Conservation (phyloP, 2,113 vertebrate species). For the Corythoichthys intestinalis region DNA sequence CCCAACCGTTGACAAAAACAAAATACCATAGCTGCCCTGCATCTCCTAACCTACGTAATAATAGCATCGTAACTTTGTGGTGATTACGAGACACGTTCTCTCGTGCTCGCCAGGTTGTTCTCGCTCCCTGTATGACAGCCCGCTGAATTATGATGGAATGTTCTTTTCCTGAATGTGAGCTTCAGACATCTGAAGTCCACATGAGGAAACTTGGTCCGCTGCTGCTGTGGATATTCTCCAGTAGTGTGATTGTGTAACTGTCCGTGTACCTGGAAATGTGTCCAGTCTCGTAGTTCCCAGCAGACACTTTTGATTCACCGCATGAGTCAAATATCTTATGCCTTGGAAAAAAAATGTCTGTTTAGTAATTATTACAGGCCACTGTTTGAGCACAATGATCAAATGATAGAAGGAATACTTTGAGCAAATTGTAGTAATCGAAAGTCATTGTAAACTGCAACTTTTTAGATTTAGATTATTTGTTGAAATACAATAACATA, state of each 20-base stretch:
- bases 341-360: slow-evolving; percentile 6
- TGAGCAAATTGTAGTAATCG: slow-evolving; percentile 9
- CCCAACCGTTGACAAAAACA: not conserved
- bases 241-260: slow-evolving; percentile 14
- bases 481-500: not conserved
- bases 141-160: slow-evolving; percentile 55
- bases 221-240: slow-evolving; percentile 41
- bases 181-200: slow-evolving; percentile 65
- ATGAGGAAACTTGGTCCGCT: slow-evolving; percentile 44
- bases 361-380: slow-evolving; percentile 36
- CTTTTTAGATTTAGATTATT: slow-evolving; percentile 2
- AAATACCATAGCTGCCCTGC: not conserved
- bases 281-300: slow-evolving; percentile 2
- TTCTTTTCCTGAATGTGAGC: slow-evolving; percentile 38
- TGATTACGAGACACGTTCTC: not conserved
- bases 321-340: not conserved
- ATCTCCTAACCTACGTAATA: not conserved
- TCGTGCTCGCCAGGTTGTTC: not conserved
- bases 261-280: slow-evolving; percentile 32
- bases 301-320: slow-evolving; percentile 17
- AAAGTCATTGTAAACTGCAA: slow-evolving; percentile 13
- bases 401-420: slow-evolving; percentile 16
- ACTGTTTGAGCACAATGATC: slow-evolving; percentile 2
- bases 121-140: not conserved
- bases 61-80: not conserved